Percentiles rank a stretch among this genome's conserved stretches.
Evolutionary conservation across 2,888 invertebrate genomes (phyloP).

Genomic region (Elysia crispata): DNA sequence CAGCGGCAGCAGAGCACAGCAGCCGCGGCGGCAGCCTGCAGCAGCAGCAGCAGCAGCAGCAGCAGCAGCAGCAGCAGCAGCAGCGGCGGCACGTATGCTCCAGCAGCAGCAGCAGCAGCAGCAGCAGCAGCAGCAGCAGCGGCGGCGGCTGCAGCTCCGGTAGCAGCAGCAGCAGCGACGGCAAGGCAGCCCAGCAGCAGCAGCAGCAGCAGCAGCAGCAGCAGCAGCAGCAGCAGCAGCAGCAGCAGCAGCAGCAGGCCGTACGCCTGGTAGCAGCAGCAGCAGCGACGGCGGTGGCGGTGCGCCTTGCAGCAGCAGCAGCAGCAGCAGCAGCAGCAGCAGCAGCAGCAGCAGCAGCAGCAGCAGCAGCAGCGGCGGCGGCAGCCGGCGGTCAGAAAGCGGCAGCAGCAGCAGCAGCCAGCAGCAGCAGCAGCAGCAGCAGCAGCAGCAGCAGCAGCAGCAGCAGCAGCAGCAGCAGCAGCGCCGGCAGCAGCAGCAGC

Average conservation of each 20-base stretch:
- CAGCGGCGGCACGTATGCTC: neutral
- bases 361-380: neutral
- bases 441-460: neutral
- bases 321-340: neutral
- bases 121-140: slow-evolving; percentile 10
- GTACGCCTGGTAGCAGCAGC: neutral
- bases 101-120: slow-evolving; percentile 35
- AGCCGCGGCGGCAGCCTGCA: too few relatives aligned
- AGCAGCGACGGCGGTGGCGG: neutral
- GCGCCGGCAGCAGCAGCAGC: neutral
- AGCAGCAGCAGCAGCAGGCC: slow-evolving; percentile 3
- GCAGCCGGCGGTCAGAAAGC: neutral
- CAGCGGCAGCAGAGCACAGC: neutral
- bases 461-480: neutral
- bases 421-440: neutral
- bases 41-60: slow-evolving; percentile 9
- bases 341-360: neutral
- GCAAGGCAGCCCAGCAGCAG: too few relatives aligned
- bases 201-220: too few relatives aligned
- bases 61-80: slow-evolving; percentile 9
- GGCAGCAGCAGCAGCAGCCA: too few relatives aligned
- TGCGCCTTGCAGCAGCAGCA: neutral
- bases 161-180: neutral
- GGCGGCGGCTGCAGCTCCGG: neutral
- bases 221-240: neutral